These are phyloP conservation scores for Heteractis magnifica DNA, from an alignment of 92 coral and sea anemone genomes.

Conservation along the genomic window DNA sequence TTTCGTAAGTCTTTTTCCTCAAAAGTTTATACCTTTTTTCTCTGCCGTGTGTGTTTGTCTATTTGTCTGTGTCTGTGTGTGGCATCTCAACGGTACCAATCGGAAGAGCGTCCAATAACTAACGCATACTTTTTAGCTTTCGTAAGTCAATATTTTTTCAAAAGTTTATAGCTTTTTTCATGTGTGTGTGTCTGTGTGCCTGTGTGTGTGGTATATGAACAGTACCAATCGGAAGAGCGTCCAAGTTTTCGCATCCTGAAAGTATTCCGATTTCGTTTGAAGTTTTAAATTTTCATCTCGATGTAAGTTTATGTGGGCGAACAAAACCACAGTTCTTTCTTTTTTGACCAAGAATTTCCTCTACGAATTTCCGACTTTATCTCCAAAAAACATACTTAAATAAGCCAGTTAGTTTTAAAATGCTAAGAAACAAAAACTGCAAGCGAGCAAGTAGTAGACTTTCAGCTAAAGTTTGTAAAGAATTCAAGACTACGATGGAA, in stretches of 20 bases:
- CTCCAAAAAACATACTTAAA: not conserved
- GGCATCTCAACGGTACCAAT: no score
- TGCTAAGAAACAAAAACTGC: not conserved
- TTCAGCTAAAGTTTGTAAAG: not conserved
- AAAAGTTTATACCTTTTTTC: no score
- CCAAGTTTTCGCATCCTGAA: not conserved
- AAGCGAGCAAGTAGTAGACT: not conserved
- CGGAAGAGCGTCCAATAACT: no score
- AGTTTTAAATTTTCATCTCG: not conserved
- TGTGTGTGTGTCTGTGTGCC: not conserved
- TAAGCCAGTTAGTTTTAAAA: not conserved
- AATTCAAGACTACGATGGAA: not conserved
- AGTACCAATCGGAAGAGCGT: not conserved
- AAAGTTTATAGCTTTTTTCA: no score
- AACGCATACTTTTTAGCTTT: no score
- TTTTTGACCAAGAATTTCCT: not conserved
- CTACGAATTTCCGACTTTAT: not conserved
- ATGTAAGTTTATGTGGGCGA: not conserved
- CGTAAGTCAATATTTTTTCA: no score
- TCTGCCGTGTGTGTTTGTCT: no score
- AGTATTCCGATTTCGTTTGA: not conserved
- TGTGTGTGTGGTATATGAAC: not conserved
- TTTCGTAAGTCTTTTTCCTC: no score
- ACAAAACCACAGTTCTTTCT: not conserved
- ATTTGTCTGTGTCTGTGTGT: no score